Conservation (phyloP, 2,888 invertebrate species). For the Apodemia hepburni region DNA sequence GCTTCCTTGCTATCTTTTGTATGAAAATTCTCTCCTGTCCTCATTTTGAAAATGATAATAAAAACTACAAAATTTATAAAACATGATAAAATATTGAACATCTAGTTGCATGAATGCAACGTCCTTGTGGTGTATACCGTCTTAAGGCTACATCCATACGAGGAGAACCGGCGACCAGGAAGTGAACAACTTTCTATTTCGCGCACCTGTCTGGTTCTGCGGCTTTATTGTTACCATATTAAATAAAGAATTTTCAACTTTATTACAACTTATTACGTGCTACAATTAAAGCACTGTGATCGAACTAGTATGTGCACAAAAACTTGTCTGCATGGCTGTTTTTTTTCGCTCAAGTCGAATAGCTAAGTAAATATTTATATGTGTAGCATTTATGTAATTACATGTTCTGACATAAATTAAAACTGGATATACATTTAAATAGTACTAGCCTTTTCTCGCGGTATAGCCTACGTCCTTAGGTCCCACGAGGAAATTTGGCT, state of each 20-base stretch:
- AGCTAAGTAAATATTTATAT: conserved; percentile 15
- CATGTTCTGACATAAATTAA: neutral
- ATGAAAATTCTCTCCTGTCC: neutral
- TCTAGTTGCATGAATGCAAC: conserved; percentile 22
- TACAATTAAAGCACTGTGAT: neutral
- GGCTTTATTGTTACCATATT: conserved; percentile 47
- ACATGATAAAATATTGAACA: conserved; percentile 11
- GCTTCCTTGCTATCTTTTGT: no score
- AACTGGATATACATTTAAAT: no score
- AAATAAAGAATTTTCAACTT: conserved; percentile 39
- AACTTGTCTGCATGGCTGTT: neutral
- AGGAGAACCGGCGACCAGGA: conserved; percentile 73
- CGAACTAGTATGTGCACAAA: neutral
- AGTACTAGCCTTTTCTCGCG: no score
- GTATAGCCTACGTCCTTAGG: no score
- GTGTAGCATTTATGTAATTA: conserved; percentile 1
- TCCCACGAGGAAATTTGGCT: no score
- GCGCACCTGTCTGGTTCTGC: conserved; percentile 73
- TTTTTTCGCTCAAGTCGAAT: conserved; percentile 18
- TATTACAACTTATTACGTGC: conserved; percentile 16
- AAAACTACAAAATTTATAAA: neutral
- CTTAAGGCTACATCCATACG: conserved; percentile 39
- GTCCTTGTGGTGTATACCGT: conserved; percentile 42
- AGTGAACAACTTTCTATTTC: conserved; percentile 79
- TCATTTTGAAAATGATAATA: neutral